Base-by-base conservation (phyloP, 2,113 vertebrate genomes). In the Vidua chalybeata region DNA sequence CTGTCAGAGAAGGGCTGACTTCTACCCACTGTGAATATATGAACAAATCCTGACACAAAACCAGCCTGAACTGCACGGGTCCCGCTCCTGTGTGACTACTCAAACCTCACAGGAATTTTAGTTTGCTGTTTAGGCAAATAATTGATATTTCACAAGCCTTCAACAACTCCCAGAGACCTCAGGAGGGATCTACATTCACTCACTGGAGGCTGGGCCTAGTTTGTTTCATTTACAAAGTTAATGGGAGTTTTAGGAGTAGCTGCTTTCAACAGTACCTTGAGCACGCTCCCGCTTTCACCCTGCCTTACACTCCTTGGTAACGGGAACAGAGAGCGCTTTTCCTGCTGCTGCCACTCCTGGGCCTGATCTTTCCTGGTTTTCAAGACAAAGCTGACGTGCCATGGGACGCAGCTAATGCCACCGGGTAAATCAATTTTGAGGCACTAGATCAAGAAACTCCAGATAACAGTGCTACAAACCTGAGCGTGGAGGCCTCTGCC, bases 351-450 rank as follows among this genome's bases (percentile, higher is more conserved):
- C 33, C 0, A 6, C 55, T 84, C 15, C 48, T 10, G 31, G 35
- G 35, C 30, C 59, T 77, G 31, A 54, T 33, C 24, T 55, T 68
- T 59, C 20, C 75, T 49, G 14, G 1, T 69, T 66, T 76, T 76
- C 33, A 27, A 74, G 51, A 51, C 33, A 88, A 90, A 92, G 55
- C n/a, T 77, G 83, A 49, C 30, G 7, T 8, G 18, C 52, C 10
- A 1, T 4, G 15, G 88, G 49, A 82, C 28, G 59, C 68, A 67
- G 64, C n/a, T 77, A 68, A 73, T 66, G 66, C 46, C 68, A 77
- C n/a, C 54, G 43, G 55, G 43, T 66, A 86, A 86, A 84, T 71
- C 15, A 77, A 17, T 93, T 84, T 73, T 77, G 64, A 86, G 55
- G 33, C 39, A 59, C 39, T 31, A 95, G 31, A 55, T 55, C 49